Evolutionary conservation across 2,797 vertebrate species (phyloP).

Genomic region (Protosalanx chinensis): DNA sequence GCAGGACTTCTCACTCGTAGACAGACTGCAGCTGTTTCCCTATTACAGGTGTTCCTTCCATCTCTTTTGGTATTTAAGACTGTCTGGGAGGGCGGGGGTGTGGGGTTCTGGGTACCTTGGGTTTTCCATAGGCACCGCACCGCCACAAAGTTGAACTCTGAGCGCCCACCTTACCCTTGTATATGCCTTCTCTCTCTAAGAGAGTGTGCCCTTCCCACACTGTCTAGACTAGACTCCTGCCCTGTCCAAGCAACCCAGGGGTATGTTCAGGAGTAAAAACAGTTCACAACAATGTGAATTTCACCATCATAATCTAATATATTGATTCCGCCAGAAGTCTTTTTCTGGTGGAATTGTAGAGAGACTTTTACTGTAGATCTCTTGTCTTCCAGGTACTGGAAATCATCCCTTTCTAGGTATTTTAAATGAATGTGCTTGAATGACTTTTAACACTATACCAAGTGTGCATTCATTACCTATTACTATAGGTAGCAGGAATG

Average conservation of each 20-base stretch:
- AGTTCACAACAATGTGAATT: neutral
- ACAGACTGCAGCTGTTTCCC: neutral
- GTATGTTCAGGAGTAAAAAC: too few species aligned
- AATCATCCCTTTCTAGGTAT: neutral
- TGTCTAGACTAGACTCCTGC: neutral
- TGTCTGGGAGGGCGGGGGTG: neutral
- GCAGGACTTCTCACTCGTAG: neutral
- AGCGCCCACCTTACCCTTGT: neutral
- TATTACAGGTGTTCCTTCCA: neutral
- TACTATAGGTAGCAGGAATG: neutral
- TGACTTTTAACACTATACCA: neutral
- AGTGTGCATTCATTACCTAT: neutral
- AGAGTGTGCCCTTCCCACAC: neutral
- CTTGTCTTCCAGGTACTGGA: neutral
- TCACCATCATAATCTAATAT: neutral
- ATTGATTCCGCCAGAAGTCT: neutral
- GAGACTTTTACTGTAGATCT: neutral
- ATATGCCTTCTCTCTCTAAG: slow-evolving; percentile 1
- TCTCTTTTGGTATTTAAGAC: neutral
- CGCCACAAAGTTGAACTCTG: neutral
- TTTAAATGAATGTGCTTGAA: neutral
- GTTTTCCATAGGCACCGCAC: neutral
- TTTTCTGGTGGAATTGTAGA: neutral
- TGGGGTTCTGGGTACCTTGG: neutral
- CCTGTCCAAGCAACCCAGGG: neutral